Conservation (phyloP, 2,113 vertebrate species). For the Ptilorrhoa leucosticta region DNA sequence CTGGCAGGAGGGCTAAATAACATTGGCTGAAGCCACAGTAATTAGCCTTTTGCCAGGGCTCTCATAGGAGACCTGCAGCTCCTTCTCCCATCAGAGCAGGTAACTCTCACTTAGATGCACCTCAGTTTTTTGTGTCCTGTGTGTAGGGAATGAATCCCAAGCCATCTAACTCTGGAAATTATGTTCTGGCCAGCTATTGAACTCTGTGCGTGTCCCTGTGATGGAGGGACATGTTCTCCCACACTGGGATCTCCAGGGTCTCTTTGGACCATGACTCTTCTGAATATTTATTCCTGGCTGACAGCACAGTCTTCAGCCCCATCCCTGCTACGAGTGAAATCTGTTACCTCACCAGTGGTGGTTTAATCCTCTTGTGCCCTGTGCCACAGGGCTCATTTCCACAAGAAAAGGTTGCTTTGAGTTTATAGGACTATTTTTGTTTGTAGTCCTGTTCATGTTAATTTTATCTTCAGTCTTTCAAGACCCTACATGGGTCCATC, state of each 20-base stretch:
- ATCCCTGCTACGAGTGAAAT: not conserved
- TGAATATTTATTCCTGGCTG: not conserved
- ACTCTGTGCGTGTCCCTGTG: accelerated
- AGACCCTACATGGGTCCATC: not conserved
- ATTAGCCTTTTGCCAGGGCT: not conserved
- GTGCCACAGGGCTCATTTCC: not conserved
- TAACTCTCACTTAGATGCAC: not conserved
- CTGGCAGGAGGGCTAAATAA: not conserved
- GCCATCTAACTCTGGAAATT: not conserved
- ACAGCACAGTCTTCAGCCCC: not conserved
- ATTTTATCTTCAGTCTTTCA: not conserved
- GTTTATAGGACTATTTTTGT: not conserved
- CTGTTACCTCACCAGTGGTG: not conserved
- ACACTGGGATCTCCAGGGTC: not conserved
- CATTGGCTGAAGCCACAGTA: not conserved
- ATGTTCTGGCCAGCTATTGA: not conserved
- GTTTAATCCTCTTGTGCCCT: not conserved
- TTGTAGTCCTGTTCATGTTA: not conserved
- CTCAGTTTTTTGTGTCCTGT: not conserved
- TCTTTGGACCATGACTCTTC: not conserved
- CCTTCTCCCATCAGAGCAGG: not conserved
- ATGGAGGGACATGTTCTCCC: not conserved
- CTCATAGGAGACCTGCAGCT: not conserved
- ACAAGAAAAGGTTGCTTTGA: not conserved
- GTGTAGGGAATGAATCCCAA: not conserved